Percentiles rank a stretch among this genome's conserved stretches.
These are phyloP conservation scores for Aselliscus stoliczkanus DNA, from an alignment of 2,797 vertebrate species.

Conservation along the genomic window DNA sequence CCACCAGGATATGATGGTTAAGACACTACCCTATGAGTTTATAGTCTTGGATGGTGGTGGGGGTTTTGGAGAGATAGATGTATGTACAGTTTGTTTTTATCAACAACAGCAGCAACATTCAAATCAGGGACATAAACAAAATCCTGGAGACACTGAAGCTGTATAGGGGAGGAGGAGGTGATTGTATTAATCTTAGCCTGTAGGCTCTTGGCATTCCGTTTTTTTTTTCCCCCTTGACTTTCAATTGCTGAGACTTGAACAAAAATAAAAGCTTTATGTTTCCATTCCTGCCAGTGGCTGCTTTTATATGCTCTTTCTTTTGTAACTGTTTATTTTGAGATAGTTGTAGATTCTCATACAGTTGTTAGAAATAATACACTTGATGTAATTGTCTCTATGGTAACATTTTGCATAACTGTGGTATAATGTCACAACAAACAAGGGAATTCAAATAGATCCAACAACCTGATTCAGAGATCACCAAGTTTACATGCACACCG, in stretches of 20 bases:
- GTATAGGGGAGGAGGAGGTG: background rate
- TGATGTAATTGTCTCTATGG: background rate
- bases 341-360: conserved; percentile 4
- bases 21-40: background rate
- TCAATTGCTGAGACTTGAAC: background rate
- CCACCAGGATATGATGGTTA: conserved; percentile 1
- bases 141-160: background rate
- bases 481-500: background rate
- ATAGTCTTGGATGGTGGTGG: background rate
- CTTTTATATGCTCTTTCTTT: background rate
- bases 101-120: background rate
- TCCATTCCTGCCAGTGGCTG: background rate
- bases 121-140: background rate
- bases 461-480: background rate
- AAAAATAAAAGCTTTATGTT: background rate
- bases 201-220: background rate
- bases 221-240: background rate
- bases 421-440: background rate
- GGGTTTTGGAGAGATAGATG: background rate
- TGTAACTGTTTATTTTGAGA: conserved; percentile 26
- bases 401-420: background rate
- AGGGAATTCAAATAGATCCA: background rate
- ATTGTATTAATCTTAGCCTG: background rate
- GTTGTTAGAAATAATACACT: background rate
- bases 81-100: conserved; percentile 39